phyloP scores from a whole-genome alignment of 2,888 invertebrate species.

The Andrena fulva region DNA sequence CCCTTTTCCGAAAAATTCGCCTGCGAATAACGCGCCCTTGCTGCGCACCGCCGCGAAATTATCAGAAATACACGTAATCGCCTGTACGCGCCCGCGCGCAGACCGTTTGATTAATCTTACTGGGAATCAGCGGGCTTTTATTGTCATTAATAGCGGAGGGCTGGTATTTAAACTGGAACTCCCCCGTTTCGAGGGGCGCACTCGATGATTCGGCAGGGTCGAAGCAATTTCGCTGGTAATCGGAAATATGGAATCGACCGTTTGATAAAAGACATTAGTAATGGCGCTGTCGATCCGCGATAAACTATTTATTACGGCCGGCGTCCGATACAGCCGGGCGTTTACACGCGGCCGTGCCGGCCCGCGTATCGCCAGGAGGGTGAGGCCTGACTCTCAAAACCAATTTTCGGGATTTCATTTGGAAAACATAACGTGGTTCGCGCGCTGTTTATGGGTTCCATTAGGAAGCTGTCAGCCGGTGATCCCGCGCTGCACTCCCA shows the following conservation, averaged over 20 bases:
- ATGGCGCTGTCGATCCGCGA: constrained; percentile 49
- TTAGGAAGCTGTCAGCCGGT: constrained; percentile 84
- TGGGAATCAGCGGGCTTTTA: constrained; percentile 51
- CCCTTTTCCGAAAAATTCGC: constrained; percentile 40
- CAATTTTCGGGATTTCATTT: constrained; percentile 84
- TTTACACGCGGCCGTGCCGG: constrained; percentile 38
- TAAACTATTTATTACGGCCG: constrained; percentile 58
- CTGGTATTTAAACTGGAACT: constrained; percentile 36
- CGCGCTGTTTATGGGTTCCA: constrained; percentile 84
- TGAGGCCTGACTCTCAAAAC: constrained; percentile 74
- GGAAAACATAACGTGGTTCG: constrained; percentile 84
- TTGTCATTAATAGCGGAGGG: constrained; percentile 41
- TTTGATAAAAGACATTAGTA: constrained; percentile 58
- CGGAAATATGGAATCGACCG: constrained; percentile 54
- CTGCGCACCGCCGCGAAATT: constrained; percentile 20
- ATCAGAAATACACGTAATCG: constrained; percentile 39
- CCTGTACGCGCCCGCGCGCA: background rate
- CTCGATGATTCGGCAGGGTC: constrained; percentile 41
- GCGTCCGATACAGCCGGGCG: constrained; percentile 28
- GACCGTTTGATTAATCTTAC: constrained; percentile 57
- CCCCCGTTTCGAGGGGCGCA: constrained; percentile 19
- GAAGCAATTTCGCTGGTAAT: constrained; percentile 45
- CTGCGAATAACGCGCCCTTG: background rate
- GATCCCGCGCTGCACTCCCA: constrained; percentile 79
- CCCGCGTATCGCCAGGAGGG: constrained; percentile 21